A percentile compares a stretch with the other conserved stretches of the same genome.
phyloP scores from a whole-genome alignment of 2,797 vertebrate species.

The Lepus oiostolus region DNA sequence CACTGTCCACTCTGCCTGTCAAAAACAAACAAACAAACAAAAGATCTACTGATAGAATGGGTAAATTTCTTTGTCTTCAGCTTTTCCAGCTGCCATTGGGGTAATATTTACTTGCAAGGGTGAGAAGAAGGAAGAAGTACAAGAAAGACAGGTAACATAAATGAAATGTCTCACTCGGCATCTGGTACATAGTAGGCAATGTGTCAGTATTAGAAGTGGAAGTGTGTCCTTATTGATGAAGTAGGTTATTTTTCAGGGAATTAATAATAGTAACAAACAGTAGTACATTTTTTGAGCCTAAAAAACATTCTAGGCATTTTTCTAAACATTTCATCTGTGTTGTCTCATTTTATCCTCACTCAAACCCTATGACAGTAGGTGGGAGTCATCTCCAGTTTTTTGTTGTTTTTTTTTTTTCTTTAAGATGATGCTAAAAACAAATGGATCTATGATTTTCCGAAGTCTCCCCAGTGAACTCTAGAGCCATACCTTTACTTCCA shows the following conservation, averaged over 20 bases:
- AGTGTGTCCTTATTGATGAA: background rate
- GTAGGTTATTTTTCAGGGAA: constrained; percentile 14
- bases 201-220: background rate
- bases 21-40: background rate
- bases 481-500: background rate
- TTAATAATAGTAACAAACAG: background rate
- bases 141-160: background rate
- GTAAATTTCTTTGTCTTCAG: background rate
- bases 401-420: background rate
- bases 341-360: background rate
- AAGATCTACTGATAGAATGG: background rate
- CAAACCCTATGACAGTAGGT: background rate
- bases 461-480: background rate
- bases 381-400: background rate
- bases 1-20: too few species aligned
- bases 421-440: background rate
- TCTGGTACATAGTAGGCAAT: background rate
- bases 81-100: background rate
- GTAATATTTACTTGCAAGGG: background rate
- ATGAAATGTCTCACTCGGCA: background rate
- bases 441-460: background rate
- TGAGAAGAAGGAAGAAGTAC: background rate
- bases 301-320: background rate
- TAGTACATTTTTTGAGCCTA: background rate
- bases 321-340: background rate